phyloP scores from a whole-genome alignment of 2,888 invertebrate genomes.

The Aphidoletes aphidimyza region DNA sequence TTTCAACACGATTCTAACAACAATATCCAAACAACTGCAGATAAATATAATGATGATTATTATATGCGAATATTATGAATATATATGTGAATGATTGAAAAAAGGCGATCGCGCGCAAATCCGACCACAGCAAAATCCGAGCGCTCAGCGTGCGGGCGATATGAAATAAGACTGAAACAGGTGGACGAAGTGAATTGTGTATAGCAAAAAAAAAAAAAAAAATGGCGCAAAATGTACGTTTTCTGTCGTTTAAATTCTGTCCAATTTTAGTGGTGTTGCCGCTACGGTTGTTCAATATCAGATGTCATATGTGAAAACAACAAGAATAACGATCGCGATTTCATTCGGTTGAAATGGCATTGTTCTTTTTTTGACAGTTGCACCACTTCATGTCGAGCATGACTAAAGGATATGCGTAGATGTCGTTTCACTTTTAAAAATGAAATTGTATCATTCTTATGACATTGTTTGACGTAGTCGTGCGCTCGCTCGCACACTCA shows the following conservation, averaged over 20 bases:
- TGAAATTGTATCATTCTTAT: conserved; percentile 19
- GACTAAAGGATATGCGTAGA: neutral
- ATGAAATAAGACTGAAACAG: neutral
- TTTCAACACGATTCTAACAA: no score
- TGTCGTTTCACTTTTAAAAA: conserved; percentile 12
- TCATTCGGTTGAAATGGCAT: neutral
- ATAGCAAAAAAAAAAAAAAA: no score
- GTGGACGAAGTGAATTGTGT: no score
- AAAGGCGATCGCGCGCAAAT: no score
- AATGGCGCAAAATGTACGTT: neutral
- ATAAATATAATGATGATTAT: no score
- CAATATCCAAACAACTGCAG: no score
- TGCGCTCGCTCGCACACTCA: neutral
- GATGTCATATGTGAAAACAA: no score
- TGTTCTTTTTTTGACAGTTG: neutral
- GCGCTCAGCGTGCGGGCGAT: neutral
- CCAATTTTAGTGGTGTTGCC: neutral
- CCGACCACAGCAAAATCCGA: no score
- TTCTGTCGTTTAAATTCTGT: neutral
- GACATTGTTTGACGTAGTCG: neutral
- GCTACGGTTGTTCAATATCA: no score
- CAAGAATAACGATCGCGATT: no score
- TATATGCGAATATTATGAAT: no score
- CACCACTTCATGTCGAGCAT: neutral
- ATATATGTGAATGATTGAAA: no score